Evolutionary conservation across 1,140 invertebrate species (phyloP).

Genomic region (Drosophila nasuta): DNA sequence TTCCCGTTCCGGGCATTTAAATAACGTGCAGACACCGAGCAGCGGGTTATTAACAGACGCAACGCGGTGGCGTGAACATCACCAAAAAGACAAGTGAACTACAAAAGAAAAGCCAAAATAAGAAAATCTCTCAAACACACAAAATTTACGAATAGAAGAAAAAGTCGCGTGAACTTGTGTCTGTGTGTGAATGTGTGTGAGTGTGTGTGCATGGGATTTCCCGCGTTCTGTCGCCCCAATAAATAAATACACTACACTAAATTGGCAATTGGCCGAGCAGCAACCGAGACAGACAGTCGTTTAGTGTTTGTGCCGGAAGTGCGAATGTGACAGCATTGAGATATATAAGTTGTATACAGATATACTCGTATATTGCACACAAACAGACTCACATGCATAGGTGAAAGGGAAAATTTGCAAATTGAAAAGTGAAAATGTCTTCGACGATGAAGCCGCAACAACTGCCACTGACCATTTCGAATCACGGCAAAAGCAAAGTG

Average conservation of each 20-base stretch:
- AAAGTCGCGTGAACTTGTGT: constrained; percentile 21
- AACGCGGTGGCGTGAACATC: constrained; percentile 79
- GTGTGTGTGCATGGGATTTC: constrained; percentile 71
- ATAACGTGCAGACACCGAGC: constrained; percentile 67
- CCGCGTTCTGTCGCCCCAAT: constrained; percentile 55
- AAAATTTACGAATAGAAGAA: constrained; percentile 50
- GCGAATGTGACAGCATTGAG: constrained; percentile 58
- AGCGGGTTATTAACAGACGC: constrained; percentile 75
- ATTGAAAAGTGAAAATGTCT: constrained; percentile 58
- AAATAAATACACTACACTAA: constrained; percentile 9
- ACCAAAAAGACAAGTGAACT: constrained; percentile 31
- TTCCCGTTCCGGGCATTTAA: constrained; percentile 74
- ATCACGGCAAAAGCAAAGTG: constrained; percentile 46
- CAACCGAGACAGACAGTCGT: constrained; percentile 23
- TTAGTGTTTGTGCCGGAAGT: constrained; percentile 62
- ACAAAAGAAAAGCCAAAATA: constrained; percentile 28
- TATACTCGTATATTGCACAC: background rate
- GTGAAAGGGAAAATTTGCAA: constrained; percentile 32
- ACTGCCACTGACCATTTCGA: constrained; percentile 52
- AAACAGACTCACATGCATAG: constrained; percentile 24
- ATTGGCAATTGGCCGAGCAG: constrained; percentile 73
- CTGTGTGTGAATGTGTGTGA: constrained; percentile 23
- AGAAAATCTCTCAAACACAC: constrained; percentile 5
- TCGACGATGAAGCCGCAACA: constrained; percentile 65
- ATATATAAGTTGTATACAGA: constrained; percentile 4